A percentile compares a stretch with the other conserved stretches of the same genome.
phyloP scores from a whole-genome alignment of 2,113 vertebrate species.

The Madoqua kirkii region DNA sequence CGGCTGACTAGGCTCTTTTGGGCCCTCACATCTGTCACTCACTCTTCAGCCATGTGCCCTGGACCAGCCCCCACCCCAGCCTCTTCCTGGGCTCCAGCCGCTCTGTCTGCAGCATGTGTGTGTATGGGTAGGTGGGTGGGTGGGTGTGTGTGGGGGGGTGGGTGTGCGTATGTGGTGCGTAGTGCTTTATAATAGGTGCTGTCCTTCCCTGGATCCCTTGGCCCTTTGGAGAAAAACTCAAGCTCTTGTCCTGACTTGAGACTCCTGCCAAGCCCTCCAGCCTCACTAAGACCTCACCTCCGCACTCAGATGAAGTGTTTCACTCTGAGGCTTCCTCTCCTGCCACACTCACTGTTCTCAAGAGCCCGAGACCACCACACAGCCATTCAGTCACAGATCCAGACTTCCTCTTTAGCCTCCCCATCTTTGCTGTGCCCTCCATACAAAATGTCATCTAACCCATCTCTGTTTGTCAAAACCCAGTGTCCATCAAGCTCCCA shows the following conservation, averaged over 20 bases:
- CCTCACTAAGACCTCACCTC: background rate
- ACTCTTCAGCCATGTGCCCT: background rate
- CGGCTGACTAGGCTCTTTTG: background rate
- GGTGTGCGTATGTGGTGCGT: background rate
- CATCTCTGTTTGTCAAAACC: background rate
- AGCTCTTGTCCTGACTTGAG: background rate
- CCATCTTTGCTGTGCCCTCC: background rate
- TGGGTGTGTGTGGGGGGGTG: too few relatives aligned
- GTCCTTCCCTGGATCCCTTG: background rate
- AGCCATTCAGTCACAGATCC: background rate
- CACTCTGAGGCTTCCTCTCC: background rate
- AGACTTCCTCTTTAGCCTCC: background rate
- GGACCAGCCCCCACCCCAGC: background rate
- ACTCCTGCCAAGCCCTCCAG: background rate
- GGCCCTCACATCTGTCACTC: background rate
- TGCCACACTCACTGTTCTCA: background rate
- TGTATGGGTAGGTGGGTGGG: too few relatives aligned
- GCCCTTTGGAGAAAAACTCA: background rate
- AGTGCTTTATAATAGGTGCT: background rate
- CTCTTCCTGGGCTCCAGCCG: background rate
- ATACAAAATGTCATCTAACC: background rate
- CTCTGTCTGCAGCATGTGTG: background rate
- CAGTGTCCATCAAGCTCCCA: background rate
- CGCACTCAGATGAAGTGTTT: background rate
- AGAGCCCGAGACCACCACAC: accelerated